Base-by-base conservation (phyloP, 2,113 vertebrate genomes). In the Lampris incognitus region DNA sequence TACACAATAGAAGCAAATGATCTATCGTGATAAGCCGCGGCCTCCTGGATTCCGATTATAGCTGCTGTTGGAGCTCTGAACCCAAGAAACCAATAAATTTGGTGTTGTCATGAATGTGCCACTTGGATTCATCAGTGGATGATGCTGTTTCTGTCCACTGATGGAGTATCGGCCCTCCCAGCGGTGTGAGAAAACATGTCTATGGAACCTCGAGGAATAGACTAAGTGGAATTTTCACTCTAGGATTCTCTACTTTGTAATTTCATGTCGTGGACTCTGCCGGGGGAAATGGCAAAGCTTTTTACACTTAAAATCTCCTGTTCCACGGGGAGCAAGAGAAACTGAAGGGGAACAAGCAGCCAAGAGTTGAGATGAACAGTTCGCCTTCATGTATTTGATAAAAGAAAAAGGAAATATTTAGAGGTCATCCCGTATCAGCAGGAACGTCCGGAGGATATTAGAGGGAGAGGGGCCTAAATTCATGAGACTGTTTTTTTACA, bases 241-340 rank as follows among this genome's bases (percentile, higher is more conserved):
- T 36, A 67, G 56, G 78, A 72, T 85, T 75, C 73, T 80, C 65
- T 79, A 81, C 48, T 71, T 65, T 78, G 78, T 70, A 57, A 80
- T 83, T 85, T 85, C 65, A 73, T 86, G 87, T 85, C 67, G 74
- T 65, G 72, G 79, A 78, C 73, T 65, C 84, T 75, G 78, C 88
- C 83, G 70, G 38, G 88, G 83, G 85, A 90, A 72, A 66, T 48
- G 4, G 68, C 67, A 84, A 90, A 88, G 91, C 90, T 90, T 90
- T 93, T 93, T 88, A 82, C 89, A 91, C 89, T 74, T 88, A 81
- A 87, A 89, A 87, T 79, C 76, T 81, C 69, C 76, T 37, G 63
- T 48, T 86, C 82, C 61, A 66, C 0, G 4, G 68, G 71, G 42
- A 50, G 11, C 41, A 57, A 62, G 44, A 10, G 7, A 52, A 52